These are phyloP conservation scores for Drosophila kuntzei DNA, from an alignment of 2,888 invertebrate species.

Conservation along the genomic window DNA sequence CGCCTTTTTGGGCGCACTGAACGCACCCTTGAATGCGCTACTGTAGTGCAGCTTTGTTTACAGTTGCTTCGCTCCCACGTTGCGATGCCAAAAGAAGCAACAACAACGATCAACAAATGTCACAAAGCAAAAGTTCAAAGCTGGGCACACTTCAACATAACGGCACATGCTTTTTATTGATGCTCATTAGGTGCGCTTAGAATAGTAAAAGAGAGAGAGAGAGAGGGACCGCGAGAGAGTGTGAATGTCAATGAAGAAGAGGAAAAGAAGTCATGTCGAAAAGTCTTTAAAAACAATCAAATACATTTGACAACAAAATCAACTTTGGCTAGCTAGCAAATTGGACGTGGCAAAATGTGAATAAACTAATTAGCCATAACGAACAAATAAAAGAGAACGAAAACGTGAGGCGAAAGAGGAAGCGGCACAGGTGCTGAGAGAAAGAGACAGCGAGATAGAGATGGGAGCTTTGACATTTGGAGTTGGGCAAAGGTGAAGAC, in stretches of 20 bases:
- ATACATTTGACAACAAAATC: slow-evolving; percentile 53
- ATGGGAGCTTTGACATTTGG: slow-evolving; percentile 62
- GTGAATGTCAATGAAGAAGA: slow-evolving; percentile 41
- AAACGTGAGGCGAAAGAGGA: slow-evolving; percentile 16
- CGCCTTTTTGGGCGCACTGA: background rate
- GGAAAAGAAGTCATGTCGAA: slow-evolving; percentile 18
- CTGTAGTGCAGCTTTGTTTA: slow-evolving; percentile 37
- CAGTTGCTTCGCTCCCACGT: slow-evolving; percentile 54
- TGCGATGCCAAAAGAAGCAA: slow-evolving; percentile 21
- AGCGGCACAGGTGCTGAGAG: slow-evolving; percentile 45
- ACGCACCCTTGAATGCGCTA: slow-evolving; percentile 29
- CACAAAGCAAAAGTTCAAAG: slow-evolving; percentile 56
- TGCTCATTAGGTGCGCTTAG: slow-evolving; percentile 34
- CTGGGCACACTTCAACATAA: slow-evolving; percentile 57
- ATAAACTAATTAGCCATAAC: slow-evolving; percentile 65
- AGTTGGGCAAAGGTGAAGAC: slow-evolving; percentile 48
- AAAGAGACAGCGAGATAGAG: background rate
- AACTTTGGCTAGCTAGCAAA: slow-evolving; percentile 36
- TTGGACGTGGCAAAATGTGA: slow-evolving; percentile 60
- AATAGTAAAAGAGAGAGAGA: background rate
- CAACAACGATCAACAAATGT: slow-evolving; percentile 56
- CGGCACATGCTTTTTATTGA: slow-evolving; percentile 50
- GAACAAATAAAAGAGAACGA: slow-evolving; percentile 30
- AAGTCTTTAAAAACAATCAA: slow-evolving; percentile 55
- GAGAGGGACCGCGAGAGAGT: background rate